These are phyloP conservation scores for Drosophila novamexicana DNA, from an alignment of 1,140 invertebrate genomes.

Conservation along the genomic window DNA sequence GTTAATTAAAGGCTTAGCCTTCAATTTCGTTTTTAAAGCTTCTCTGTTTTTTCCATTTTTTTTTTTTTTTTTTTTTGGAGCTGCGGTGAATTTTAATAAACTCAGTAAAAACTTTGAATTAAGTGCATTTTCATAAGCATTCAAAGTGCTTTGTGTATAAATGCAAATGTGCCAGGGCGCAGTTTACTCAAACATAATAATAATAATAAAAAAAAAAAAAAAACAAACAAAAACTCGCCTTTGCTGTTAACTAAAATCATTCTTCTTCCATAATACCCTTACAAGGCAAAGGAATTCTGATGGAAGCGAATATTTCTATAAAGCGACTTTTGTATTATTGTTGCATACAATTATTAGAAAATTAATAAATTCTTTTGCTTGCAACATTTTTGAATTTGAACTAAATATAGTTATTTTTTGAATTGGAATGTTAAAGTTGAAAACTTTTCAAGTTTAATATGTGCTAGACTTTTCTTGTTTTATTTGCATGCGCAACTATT, in stretches of 20 bases:
- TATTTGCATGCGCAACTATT: background rate
- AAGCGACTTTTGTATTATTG: no score
- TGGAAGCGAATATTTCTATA: no score
- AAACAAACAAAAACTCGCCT: constrained; percentile 35
- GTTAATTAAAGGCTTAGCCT: constrained; percentile 54
- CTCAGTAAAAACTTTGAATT: constrained; percentile 14
- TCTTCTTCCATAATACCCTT: background rate
- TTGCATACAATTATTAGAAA: no score
- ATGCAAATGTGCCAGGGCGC: constrained; percentile 50
- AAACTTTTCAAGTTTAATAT: no score
- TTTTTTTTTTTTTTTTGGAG: constrained; percentile 19
- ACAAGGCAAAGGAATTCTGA: background rate
- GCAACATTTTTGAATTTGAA: no score
- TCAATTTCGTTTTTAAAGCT: background rate
- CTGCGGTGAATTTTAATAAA: constrained; percentile 47
- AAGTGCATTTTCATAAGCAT: constrained; percentile 19
- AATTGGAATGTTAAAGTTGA: no score
- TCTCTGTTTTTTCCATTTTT: constrained; percentile 5
- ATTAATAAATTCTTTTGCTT: no score
- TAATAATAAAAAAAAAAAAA: constrained; percentile 10
- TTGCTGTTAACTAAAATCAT: no score
- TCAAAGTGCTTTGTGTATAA: constrained; percentile 22
- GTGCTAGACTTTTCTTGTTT: no score
- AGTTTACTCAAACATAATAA: constrained; percentile 53
- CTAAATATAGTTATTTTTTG: no score